Conservation (phyloP, 2,888 invertebrate genomes). For the Ischnus inquisitorius region DNA sequence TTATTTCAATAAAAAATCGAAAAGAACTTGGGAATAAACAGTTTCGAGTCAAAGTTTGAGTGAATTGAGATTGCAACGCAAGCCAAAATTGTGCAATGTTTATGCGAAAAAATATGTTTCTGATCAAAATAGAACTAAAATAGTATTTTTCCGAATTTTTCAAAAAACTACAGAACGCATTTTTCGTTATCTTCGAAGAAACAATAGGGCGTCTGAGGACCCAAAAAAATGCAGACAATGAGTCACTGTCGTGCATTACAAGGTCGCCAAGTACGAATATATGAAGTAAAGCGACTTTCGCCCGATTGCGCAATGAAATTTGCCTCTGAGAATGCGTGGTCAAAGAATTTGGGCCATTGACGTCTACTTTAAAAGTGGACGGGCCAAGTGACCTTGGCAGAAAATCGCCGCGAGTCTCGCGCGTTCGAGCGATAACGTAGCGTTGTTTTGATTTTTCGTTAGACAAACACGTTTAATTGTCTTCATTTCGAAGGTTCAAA, state of each 20-base stretch:
- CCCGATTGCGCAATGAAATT: constrained; percentile 47
- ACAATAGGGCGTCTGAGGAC: not conserved
- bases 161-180: not conserved
- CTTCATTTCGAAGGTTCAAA: not conserved
- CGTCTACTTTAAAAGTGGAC: constrained; percentile 20
- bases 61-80: no score
- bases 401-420: not conserved
- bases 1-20: no score
- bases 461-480: not conserved
- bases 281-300: constrained; percentile 44
- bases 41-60: no score
- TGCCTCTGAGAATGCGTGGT: not conserved
- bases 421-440: not conserved
- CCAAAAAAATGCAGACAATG: constrained; percentile 8
- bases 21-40: no score
- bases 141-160: no score
- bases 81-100: no score
- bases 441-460: constrained; percentile 14
- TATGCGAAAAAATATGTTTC: no score
- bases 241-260: not conserved
- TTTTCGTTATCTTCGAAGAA: not conserved
- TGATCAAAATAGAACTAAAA: no score
- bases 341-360: constrained; percentile 55
- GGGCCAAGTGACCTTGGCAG: constrained; percentile 41
- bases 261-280: constrained; percentile 26